Conservation (phyloP, 2,888 invertebrate genomes). For the Sacculina carcini region DNA sequence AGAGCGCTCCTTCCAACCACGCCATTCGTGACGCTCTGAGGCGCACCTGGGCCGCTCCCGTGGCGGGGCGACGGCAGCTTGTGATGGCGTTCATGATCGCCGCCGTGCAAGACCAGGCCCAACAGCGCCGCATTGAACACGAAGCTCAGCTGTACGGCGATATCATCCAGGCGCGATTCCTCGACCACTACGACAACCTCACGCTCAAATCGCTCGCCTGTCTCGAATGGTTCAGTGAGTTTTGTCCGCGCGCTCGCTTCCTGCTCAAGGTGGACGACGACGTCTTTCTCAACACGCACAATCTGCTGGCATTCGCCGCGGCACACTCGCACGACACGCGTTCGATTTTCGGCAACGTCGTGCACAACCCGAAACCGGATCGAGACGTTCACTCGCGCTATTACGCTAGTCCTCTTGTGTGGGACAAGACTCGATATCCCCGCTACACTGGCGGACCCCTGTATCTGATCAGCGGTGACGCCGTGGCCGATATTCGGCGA, state of each 20-base stretch:
- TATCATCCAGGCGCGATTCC: conserved; percentile 1
- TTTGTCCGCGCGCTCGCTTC: neutral
- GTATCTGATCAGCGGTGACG: neutral
- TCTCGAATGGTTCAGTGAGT: neutral
- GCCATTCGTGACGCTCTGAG: neutral
- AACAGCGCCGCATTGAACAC: neutral
- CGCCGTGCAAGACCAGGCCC: neutral
- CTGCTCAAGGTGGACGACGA: conserved; percentile 5
- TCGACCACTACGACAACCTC: conserved; percentile 7
- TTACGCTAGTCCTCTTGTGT: neutral
- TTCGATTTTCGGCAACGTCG: neutral
- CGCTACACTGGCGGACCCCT: neutral
- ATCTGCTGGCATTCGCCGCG: neutral
- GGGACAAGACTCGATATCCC: neutral
- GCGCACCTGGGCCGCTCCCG: neutral
- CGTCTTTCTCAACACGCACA: neutral
- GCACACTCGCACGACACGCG: neutral
- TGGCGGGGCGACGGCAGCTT: neutral
- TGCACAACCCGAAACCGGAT: neutral
- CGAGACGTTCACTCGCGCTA: neutral
- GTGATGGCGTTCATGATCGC: neutral
- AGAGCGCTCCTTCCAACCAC: neutral
- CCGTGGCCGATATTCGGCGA: neutral
- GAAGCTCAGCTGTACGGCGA: neutral
- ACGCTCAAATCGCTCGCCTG: conserved; percentile 1